Evolutionary conservation across 2,113 vertebrate species (phyloP).

Genomic region (Smithornis capensis): DNA sequence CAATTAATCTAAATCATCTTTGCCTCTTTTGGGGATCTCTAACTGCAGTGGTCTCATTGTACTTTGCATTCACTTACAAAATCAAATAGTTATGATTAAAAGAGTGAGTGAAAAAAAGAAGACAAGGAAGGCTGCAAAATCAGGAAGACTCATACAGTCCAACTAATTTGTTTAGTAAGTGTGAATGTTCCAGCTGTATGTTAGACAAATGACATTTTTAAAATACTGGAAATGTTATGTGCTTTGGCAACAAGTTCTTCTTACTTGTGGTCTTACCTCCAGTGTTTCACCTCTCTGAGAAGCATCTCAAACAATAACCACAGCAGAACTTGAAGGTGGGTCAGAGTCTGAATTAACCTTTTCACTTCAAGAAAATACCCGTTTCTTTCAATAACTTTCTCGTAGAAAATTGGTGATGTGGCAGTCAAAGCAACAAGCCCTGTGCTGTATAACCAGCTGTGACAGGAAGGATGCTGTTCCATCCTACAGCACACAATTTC

Average conservation of each 20-base stretch:
- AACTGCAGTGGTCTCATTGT: not conserved
- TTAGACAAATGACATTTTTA: not conserved
- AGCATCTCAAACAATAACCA: not conserved
- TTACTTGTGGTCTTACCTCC: not conserved
- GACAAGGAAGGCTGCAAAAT: not conserved
- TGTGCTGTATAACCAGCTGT: not conserved
- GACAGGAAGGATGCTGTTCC: not conserved
- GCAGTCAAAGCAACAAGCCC: not conserved
- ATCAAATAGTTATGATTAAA: not conserved
- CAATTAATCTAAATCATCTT: not conserved
- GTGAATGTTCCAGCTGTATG: not conserved
- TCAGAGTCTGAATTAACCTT: not conserved
- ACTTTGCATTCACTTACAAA: not conserved
- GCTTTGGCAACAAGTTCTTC: not conserved
- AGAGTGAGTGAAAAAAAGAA: not conserved
- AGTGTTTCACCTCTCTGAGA: not conserved
- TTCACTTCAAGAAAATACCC: not conserved
- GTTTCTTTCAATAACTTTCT: not conserved
- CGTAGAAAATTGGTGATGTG: not conserved
- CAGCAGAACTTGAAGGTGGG: not conserved
- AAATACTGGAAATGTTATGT: not conserved
- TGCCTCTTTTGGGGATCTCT: not conserved
- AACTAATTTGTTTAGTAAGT: not conserved
- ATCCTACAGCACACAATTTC: not conserved
- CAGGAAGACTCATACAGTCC: not conserved